Evolutionary conservation across 2,888 invertebrate genomes (phyloP).

Genomic region (Drosophila vallismaia): DNA sequence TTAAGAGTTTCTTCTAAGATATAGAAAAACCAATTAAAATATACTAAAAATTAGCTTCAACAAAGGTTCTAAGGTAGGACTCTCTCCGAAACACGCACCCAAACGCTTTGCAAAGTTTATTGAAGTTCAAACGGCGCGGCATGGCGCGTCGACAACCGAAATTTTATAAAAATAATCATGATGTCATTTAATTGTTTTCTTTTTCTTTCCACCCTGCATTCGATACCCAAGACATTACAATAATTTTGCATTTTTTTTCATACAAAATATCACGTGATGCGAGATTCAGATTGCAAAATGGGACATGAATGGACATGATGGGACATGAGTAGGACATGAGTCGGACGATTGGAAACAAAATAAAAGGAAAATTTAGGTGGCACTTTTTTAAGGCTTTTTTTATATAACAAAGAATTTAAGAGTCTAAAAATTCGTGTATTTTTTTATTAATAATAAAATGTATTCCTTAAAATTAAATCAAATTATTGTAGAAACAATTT

Average conservation of each 20-base stretch:
- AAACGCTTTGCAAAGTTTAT: slow-evolving; percentile 63
- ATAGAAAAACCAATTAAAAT: too few relatives aligned
- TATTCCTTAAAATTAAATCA: too few relatives aligned
- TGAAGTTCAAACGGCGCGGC: slow-evolving; percentile 62
- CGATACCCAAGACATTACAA: slow-evolving; percentile 4
- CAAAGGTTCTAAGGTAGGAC: too few relatives aligned
- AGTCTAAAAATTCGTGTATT: too few relatives aligned
- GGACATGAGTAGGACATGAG: not conserved
- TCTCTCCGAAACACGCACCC: too few relatives aligned
- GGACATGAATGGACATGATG: not conserved
- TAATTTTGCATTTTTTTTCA: not conserved
- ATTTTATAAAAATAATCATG: slow-evolving; percentile 52
- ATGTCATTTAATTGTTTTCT: slow-evolving; percentile 60
- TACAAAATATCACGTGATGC: slow-evolving; percentile 13
- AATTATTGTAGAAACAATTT: too few relatives aligned
- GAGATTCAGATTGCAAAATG: slow-evolving; percentile 2
- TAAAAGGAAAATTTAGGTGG: not conserved
- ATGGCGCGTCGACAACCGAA: slow-evolving; percentile 2
- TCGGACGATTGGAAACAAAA: slow-evolving; percentile 1
- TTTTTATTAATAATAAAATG: too few relatives aligned
- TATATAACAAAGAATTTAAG: too few relatives aligned
- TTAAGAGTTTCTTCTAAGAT: too few relatives aligned
- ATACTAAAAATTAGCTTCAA: too few relatives aligned
- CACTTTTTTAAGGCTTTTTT: too few relatives aligned
- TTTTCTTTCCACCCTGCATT: slow-evolving; percentile 14